Evolutionary conservation across 2,888 invertebrate species (phyloP).

Genomic region (Hirtodrosophila alboralis): DNA sequence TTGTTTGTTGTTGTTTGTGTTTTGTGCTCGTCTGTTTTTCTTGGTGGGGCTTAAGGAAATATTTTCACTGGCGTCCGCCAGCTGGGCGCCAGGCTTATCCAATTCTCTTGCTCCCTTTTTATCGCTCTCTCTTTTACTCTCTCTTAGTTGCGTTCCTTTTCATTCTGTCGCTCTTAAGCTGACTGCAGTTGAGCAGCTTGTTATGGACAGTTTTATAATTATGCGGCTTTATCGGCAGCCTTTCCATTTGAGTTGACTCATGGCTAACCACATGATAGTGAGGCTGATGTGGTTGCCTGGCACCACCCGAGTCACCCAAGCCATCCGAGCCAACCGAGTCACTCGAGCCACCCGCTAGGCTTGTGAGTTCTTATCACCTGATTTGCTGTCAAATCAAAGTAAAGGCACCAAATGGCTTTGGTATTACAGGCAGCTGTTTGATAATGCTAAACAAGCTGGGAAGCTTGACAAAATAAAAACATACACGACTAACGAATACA

Average conservation of each 20-base stretch:
- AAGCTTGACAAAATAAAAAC: not conserved
- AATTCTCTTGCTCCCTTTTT: not conserved
- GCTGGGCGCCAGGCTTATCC: conserved; percentile 62
- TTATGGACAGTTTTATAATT: conserved; percentile 57
- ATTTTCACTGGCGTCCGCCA: conserved; percentile 63
- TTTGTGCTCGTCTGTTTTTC: conserved; percentile 31
- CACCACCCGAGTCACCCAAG: no score
- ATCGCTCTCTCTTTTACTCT: not conserved
- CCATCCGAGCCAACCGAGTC: no score
- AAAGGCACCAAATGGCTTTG: conserved; percentile 1
- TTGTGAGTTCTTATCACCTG: conserved; percentile 46
- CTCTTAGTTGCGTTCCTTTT: no score
- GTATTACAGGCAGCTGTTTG: conserved; percentile 3
- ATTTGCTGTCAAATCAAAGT: conserved; percentile 31
- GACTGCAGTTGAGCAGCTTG: conserved; percentile 59
- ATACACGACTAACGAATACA: conserved; percentile 2
- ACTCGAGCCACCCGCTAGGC: no score
- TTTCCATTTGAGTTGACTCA: conserved; percentile 5
- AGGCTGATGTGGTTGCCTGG: conserved; percentile 24
- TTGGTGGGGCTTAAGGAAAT: conserved; percentile 19
- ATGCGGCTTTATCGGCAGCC: conserved; percentile 34
- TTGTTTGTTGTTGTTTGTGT: conserved; percentile 18
- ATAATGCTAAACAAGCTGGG: conserved; percentile 8
- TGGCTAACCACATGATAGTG: conserved; percentile 36
- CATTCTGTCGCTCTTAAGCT: conserved; percentile 23